Conservation (phyloP, 2,113 vertebrate genomes). For the Campylomormyrus numenius region DNA sequence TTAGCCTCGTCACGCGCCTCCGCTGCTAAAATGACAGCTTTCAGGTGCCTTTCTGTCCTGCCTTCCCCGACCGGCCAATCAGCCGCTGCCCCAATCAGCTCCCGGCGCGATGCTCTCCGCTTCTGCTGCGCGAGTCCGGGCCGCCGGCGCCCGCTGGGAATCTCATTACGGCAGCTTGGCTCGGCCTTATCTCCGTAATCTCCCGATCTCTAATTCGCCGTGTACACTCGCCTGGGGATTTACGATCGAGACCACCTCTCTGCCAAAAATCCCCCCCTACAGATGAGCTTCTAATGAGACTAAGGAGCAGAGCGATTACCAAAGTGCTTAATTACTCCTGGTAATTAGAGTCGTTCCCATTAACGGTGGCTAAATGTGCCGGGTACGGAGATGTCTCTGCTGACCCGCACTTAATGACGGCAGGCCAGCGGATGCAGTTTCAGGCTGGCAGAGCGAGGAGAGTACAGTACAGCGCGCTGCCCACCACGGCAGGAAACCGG, state of each 20-base stretch:
- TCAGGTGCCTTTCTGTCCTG: neutral
- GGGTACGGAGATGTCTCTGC: neutral
- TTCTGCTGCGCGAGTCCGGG: neutral
- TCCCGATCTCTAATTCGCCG: constrained; percentile 11
- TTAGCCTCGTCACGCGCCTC: neutral
- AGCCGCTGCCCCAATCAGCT: neutral
- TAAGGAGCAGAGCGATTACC: neutral
- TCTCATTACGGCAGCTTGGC: constrained; percentile 15
- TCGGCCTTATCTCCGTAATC: constrained; percentile 9
- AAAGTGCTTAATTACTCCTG: constrained; percentile 16
- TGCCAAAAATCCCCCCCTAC: neutral
- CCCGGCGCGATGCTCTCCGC: neutral
- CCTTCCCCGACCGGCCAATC: neutral
- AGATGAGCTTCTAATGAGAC: constrained; percentile 14
- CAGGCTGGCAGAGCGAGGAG: neutral
- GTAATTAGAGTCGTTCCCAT: constrained; percentile 3
- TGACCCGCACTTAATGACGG: neutral
- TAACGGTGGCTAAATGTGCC: neutral
- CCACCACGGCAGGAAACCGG: neutral
- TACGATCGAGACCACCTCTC: constrained; percentile 18
- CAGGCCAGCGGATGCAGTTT: neutral
- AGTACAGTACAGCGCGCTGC: neutral
- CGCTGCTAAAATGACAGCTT: neutral
- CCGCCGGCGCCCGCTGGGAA: constrained; percentile 2
- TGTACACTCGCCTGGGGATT: constrained; percentile 8